Evolutionary conservation across 2,797 vertebrate species (phyloP).

Genomic region (Tenualosa ilisha): DNA sequence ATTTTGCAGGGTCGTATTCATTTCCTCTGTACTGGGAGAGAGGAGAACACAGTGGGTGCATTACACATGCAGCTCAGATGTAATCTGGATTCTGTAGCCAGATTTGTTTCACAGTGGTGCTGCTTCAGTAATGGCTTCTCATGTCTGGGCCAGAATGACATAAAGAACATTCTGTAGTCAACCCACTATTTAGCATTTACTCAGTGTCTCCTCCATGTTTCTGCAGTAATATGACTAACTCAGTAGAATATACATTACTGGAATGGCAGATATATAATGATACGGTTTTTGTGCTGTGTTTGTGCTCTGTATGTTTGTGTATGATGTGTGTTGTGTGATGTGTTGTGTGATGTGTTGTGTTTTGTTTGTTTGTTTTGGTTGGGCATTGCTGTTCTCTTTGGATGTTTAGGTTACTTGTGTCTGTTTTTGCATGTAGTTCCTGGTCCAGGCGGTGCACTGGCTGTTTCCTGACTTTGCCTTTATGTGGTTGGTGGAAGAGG

Average conservation of each 20-base stretch:
- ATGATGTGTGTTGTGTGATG: too few relatives aligned
- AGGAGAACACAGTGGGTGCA: not conserved
- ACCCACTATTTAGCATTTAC: not conserved
- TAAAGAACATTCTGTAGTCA: not conserved
- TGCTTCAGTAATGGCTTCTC: not conserved
- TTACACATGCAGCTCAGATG: not conserved
- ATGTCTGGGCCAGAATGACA: not conserved
- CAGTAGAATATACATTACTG: too few relatives aligned
- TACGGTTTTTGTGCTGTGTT: not conserved
- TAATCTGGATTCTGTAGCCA: not conserved
- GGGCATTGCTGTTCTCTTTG: not conserved
- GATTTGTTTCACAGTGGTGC: not conserved
- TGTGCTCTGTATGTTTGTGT: too few relatives aligned
- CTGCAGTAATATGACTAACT: not conserved
- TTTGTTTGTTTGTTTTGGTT: not conserved
- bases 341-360: not conserved
- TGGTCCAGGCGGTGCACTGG: constrained; percentile 83
- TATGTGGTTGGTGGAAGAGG: constrained; percentile 97
- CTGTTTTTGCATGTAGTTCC: constrained; percentile 68
- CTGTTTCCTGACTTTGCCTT: constrained; percentile 96
- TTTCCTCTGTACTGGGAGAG: not conserved
- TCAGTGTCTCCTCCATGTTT: not conserved
- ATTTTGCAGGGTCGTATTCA: not conserved
- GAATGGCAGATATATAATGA: not conserved
- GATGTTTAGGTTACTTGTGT: not conserved